phyloP scores from a whole-genome alignment of 2,113 vertebrate genomes.

The Azemiops feae region DNA sequence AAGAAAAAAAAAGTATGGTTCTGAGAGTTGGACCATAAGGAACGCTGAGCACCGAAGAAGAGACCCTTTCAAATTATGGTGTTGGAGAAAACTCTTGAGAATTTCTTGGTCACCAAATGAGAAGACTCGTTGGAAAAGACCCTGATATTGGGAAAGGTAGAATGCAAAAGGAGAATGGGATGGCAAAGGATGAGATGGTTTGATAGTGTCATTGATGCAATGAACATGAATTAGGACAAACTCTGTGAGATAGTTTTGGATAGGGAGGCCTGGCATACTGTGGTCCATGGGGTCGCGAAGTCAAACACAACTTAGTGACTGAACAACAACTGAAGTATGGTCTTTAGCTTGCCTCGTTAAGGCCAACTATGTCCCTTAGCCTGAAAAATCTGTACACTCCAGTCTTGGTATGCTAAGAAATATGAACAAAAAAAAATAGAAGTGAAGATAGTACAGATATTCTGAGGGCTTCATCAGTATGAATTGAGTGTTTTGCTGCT shows the following conservation, averaged over 20 bases:
- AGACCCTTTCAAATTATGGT: not conserved
- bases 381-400: not conserved
- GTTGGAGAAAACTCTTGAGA: not conserved
- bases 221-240: not conserved
- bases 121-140: not conserved
- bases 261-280: not conserved
- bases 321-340: not conserved
- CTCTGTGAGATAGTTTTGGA: not conserved
- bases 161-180: not conserved
- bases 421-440: not conserved
- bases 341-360: not conserved
- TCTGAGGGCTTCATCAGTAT: not conserved
- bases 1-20: not conserved
- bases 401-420: not conserved
- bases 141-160: not conserved
- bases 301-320: not conserved
- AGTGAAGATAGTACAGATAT: not conserved
- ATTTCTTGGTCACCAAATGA: not conserved
- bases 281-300: not conserved
- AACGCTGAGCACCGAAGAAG: not conserved
- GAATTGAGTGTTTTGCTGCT: not conserved
- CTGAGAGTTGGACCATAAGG: not conserved
- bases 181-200: not conserved
- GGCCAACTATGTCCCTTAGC: not conserved
- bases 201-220: not conserved